phyloP scores from a whole-genome alignment of 1,140 invertebrate genomes.

The Eupristina koningsbergeri region DNA sequence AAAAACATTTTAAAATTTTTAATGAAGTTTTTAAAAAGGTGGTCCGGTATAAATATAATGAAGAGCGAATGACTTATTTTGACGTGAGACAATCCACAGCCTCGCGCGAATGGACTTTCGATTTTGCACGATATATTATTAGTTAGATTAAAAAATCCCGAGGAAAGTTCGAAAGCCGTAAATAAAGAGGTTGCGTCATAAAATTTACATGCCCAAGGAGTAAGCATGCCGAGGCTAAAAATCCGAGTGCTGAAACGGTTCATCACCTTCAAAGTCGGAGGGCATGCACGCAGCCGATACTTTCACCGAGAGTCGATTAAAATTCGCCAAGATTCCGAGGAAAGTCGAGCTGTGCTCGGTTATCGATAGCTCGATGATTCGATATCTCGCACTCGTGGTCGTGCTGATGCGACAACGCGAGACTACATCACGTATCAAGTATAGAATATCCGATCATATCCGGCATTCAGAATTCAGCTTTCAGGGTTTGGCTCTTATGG shows the following conservation, averaged over 20 bases:
- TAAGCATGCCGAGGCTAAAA: neutral
- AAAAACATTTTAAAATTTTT: no score
- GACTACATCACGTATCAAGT: no score
- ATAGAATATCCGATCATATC: no score
- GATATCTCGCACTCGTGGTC: no score
- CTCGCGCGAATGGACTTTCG: neutral
- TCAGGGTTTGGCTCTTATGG: no score
- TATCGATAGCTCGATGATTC: neutral
- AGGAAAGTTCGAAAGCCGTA: neutral
- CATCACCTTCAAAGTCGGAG: neutral
- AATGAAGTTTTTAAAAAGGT: no score
- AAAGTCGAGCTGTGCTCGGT: neutral
- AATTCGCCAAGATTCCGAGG: neutral
- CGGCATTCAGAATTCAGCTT: no score
- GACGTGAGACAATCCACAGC: no score
- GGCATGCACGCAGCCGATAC: neutral
- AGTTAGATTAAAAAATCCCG: neutral
- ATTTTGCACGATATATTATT: neutral
- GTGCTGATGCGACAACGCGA: no score
- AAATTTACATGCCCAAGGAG: neutral
- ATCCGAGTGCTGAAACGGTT: neutral
- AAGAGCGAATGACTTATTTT: no score
- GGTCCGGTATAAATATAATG: no score
- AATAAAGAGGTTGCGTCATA: neutral
- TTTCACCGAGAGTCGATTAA: neutral